Evolutionary conservation across 1,140 invertebrate genomes (phyloP).

Genomic region (Meteorus sp.): DNA sequence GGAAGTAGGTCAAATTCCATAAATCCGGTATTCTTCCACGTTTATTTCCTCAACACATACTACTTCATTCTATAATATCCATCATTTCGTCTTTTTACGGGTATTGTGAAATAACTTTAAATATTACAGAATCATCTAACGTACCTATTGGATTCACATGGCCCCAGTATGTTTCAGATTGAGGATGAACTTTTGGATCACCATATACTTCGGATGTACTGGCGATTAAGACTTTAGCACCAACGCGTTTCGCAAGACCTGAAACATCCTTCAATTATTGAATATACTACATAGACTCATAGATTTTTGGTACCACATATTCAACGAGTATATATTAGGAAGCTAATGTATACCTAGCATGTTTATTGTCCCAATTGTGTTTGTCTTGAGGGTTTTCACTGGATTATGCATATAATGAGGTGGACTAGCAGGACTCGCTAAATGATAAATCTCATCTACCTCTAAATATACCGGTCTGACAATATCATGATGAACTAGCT

Average conservation of each 20-base stretch:
- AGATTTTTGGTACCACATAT: too few relatives aligned
- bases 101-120: neutral
- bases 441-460: conserved; percentile 99
- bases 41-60: neutral
- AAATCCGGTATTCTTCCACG: neutral
- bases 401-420: conserved; percentile 99
- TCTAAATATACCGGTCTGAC: conserved; percentile 98
- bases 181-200: conserved; percentile 95
- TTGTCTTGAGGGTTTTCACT: conserved; percentile 99
- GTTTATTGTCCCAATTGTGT: conserved; percentile 99
- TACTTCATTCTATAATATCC: too few relatives aligned
- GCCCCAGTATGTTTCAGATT: conserved; percentile 96
- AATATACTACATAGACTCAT: too few relatives aligned
- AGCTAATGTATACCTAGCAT: conserved; percentile 80
- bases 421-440: conserved; percentile 97
- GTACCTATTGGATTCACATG: conserved; percentile 98
- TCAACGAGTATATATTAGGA: neutral
- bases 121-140: neutral
- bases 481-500: conserved; percentile 98
- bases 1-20: conserved; percentile 30
- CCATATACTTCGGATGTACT: conserved; percentile 99
- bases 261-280: conserved; percentile 27
- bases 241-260: conserved; percentile 91
- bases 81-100: neutral
- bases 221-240: conserved; percentile 92